Conservation (phyloP, 1,140 invertebrate species). For the Meloidogyne hapla region DNA sequence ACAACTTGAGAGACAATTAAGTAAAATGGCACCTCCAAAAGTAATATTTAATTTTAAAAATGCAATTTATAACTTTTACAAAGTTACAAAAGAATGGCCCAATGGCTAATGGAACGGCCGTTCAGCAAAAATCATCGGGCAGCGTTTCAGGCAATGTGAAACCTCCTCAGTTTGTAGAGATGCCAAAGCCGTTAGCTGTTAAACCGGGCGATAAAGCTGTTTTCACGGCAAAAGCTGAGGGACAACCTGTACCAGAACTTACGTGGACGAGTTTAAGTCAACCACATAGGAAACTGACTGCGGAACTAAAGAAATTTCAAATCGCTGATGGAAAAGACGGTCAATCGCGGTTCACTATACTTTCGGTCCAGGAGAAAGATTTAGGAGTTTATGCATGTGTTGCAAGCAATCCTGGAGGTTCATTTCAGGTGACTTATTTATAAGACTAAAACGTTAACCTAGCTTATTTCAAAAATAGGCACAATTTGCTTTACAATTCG, state of each 20-base stretch:
- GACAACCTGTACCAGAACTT: constrained; percentile 44
- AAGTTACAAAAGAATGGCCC: constrained; percentile 26
- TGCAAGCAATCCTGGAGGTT: constrained; percentile 50
- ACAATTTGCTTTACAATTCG: constrained; percentile 26
- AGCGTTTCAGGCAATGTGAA: constrained; percentile 21
- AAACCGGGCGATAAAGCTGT: constrained; percentile 56
- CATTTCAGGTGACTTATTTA: constrained; percentile 36
- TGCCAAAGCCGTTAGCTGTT: constrained; percentile 47
- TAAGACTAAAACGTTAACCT: too few relatives aligned
- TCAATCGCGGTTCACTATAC: constrained; percentile 43
- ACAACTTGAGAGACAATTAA: constrained; percentile 16
- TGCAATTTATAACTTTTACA: constrained; percentile 19
- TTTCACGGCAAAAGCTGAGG: constrained; percentile 37
- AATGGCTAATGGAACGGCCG: constrained; percentile 18
- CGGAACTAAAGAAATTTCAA: constrained; percentile 50
- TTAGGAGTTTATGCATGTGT: constrained; percentile 47
- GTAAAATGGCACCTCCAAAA: constrained; percentile 31
- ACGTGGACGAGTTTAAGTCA: constrained; percentile 38
- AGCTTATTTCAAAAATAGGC: constrained; percentile 9
- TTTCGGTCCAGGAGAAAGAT: constrained; percentile 37
- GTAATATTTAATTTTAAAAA: constrained; percentile 21
- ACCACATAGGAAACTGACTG: constrained; percentile 40
- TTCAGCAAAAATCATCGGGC: background rate
- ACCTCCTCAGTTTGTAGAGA: constrained; percentile 56
- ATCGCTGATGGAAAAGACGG: constrained; percentile 39